Conservation (phyloP, 2,113 vertebrate genomes). For the Oryzias javanicus region DNA sequence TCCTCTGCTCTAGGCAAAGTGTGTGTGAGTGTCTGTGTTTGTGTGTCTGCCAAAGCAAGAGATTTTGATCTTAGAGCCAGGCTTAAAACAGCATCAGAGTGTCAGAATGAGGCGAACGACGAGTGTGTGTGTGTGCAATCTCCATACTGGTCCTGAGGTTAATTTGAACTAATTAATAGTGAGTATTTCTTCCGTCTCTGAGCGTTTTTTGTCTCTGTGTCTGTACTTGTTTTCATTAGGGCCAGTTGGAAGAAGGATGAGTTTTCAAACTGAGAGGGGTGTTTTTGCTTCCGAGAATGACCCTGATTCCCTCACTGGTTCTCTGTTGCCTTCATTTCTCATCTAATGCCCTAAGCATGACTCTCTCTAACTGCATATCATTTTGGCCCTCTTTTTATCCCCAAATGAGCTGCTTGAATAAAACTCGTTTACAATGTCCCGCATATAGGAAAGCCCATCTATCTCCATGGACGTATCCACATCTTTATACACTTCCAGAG, state of each 20-base stretch:
- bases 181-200: constrained; percentile 58
- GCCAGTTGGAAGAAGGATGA: constrained; percentile 27
- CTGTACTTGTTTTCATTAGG: constrained; percentile 56
- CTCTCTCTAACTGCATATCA: constrained; percentile 32
- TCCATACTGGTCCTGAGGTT: constrained; percentile 66
- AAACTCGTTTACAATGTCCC: constrained; percentile 51
- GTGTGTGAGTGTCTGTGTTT: constrained; percentile 26
- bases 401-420: constrained; percentile 42
- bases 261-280: constrained; percentile 38
- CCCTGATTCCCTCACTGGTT: constrained; percentile 54
- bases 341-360: constrained; percentile 43
- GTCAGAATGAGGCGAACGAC: constrained; percentile 51
- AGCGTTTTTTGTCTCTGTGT: constrained; percentile 59
- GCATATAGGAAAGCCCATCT: constrained; percentile 63
- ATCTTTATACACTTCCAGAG: constrained; percentile 69
- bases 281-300: constrained; percentile 62
- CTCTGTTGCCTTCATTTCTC: constrained; percentile 60
- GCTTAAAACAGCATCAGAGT: constrained; percentile 65
- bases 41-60: constrained; percentile 48
- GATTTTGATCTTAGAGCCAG: constrained; percentile 72
- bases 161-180: constrained; percentile 71
- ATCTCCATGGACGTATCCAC: constrained; percentile 64
- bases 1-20: constrained; percentile 60
- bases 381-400: constrained; percentile 50
- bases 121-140: constrained; percentile 22